Base-by-base conservation (phyloP, 35 echinoderm and acorn worm species). In the Strongylocentrotus purpuratus region DNA sequence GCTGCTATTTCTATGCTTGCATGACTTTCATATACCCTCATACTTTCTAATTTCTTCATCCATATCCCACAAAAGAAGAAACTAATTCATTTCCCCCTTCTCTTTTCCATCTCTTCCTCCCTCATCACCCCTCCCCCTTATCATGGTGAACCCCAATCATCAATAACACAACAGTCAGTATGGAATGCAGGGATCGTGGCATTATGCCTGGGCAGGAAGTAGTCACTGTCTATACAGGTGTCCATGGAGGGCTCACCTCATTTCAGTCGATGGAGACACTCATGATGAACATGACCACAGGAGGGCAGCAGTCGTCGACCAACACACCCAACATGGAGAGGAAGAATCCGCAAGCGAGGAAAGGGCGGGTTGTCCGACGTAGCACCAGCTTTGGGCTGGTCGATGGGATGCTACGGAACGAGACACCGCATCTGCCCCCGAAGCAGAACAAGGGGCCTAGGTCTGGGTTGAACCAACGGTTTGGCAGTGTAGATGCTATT, bases 231-330 rank as follows among this genome's bases (percentile, higher is more conserved):
- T 50, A 20, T 61, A 70, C 61, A 41, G 31, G 52, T 78, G n/a
- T 47, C 46, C 90, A 85, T 31, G 45, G 71, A 85, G 96, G 94
- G 33, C 85, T 97, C 58, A n/a, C 94, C 28, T 94, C 95, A 7
- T 97, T 96, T 89, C 47, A 95, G 33, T 97, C 97, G 1, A 94
- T 97, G 25, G 97, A 97, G 94, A 97, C 94, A 33, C 95, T 97
- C 25, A 97, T 97, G 97, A 6, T 97, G 31, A 96, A 97, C 58
- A 94, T 97, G 94, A 97, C 97, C 1, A 95, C 93, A 58, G 97
- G 93, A 71, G 95, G 96, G 31, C 25, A 41, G 47, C 52, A 91
- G 31, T 45, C 47, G n/a, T 92, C 46, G 45, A 70, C 87, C 46
- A 58, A 58, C 45, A 58, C 32, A 22, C 88, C 47, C 31, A 92